These are phyloP conservation scores for Phania funesta DNA, from an alignment of 2,888 invertebrate genomes.

Conservation along the genomic window DNA sequence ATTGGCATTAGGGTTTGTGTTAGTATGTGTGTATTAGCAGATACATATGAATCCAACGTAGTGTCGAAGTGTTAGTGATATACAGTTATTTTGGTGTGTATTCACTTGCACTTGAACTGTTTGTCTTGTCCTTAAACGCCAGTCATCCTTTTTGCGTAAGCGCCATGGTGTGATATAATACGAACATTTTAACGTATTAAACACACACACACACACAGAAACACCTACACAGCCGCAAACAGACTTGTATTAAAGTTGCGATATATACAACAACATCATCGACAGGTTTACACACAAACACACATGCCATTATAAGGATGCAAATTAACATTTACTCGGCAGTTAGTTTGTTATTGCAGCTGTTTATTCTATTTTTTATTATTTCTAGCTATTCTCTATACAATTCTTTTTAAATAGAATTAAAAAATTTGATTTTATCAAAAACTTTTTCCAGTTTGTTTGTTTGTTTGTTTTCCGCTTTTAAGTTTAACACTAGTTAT, in stretches of 20 bases:
- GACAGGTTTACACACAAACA: too few species aligned
- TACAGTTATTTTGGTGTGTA: slow-evolving; percentile 56
- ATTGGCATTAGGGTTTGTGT: too few species aligned
- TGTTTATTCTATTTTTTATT: slow-evolving; percentile 5
- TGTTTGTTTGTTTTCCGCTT: slow-evolving; percentile 21
- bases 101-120: slow-evolving; percentile 77
- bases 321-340: slow-evolving; percentile 30
- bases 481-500: slow-evolving; percentile 17
- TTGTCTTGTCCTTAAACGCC: slow-evolving; percentile 73
- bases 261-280: background rate
- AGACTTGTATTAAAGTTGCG: background rate
- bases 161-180: slow-evolving; percentile 60
- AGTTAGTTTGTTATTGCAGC: background rate
- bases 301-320: slow-evolving; percentile 18
- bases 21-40: background rate
- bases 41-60: background rate
- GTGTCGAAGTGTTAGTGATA: slow-evolving; percentile 7
- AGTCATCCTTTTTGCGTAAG: slow-evolving; percentile 73
- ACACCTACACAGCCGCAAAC: background rate
- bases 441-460: slow-evolving; percentile 44
- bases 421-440: slow-evolving; percentile 43
- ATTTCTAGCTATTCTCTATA: background rate
- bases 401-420: slow-evolving; percentile 1
- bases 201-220: slow-evolving; percentile 30
- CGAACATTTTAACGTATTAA: slow-evolving; percentile 57